Base-by-base conservation (phyloP, 1,140 invertebrate species). In the Plectrocnemia conspersa region DNA sequence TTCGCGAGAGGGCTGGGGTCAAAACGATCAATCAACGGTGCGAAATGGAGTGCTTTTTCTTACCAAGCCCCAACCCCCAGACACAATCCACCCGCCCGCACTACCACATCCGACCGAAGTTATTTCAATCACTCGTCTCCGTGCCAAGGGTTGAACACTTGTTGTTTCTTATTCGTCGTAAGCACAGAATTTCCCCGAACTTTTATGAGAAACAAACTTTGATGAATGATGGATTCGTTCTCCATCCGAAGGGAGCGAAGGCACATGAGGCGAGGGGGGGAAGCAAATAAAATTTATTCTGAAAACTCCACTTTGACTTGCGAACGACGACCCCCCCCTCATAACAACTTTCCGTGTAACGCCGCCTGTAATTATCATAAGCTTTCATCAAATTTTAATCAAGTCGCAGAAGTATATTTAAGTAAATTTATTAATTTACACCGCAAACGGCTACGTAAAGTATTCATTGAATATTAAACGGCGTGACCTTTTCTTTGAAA, bases 201-300 rank as follows among this genome's bases (percentile, higher is more conserved):
- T 54, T 54, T 54, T 44, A 44, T 44, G 50, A 53, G 50, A 38
- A 50, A 50, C 33, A 50, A 50, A 45, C 52, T 54, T 54, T 54
- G 52, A 54, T 54, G 40, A 54, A 54, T 54, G 52, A 54, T 54
- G 52, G 52, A 54, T 54, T 38, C 33, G 46, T 15, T 38, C 35
- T 16, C 18, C 35, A 16, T 38, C 35, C 35, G 18, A 10, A 5
- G 13, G 5, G 10, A 29, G 11, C 18, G 16, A 13, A 27, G 19
- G 15, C 25, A 32, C 15, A 36, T 19, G 33, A 36, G 32, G 19
- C 29, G 49, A 24, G 11, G n/a, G 21, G 11, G 11, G 9, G 24
- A 13, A 16, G 13, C 42, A 44, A 54, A 45, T 18, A 45, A 50
- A 50, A 45, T 45, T 33, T 54, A 45, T 54, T 44, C 52, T 16